Conservation (phyloP, 2,113 vertebrate species). For the Gymnogyps californianus region DNA sequence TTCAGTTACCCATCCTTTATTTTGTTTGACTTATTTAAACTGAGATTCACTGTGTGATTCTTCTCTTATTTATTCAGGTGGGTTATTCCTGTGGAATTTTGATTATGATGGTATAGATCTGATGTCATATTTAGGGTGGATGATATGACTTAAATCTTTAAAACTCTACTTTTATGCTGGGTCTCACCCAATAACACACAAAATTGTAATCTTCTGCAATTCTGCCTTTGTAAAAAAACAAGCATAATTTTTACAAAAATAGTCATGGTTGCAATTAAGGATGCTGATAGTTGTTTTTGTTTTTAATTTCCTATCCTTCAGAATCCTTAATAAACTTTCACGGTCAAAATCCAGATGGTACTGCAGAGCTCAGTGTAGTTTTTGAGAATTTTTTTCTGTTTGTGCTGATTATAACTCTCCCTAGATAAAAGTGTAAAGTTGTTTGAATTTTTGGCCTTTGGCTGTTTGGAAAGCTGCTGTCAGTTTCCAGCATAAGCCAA, state of each 20-base stretch:
- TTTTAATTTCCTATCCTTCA: slow-evolving; percentile 15
- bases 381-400: background rate
- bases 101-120: background rate
- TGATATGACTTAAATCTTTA: background rate
- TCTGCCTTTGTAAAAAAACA: background rate
- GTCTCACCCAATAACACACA: background rate
- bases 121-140: background rate
- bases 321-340: slow-evolving; percentile 19
- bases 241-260: background rate
- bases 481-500: background rate
- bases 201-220: background rate
- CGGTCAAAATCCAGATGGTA: slow-evolving; percentile 43
- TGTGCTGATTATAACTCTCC: slow-evolving; percentile 12
- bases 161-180: background rate
- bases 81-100: background rate
- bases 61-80: background rate
- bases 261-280: background rate
- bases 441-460: slow-evolving; percentile 56
- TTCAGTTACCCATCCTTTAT: background rate
- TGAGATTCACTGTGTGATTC: background rate
- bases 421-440: slow-evolving; percentile 18
- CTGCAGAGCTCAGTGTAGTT: background rate
- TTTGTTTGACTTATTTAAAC: background rate
- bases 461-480: slow-evolving; percentile 39
- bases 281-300: background rate